These are phyloP conservation scores for Chaetodon trifascialis DNA, from an alignment of 2,113 vertebrate species.

Conservation along the genomic window DNA sequence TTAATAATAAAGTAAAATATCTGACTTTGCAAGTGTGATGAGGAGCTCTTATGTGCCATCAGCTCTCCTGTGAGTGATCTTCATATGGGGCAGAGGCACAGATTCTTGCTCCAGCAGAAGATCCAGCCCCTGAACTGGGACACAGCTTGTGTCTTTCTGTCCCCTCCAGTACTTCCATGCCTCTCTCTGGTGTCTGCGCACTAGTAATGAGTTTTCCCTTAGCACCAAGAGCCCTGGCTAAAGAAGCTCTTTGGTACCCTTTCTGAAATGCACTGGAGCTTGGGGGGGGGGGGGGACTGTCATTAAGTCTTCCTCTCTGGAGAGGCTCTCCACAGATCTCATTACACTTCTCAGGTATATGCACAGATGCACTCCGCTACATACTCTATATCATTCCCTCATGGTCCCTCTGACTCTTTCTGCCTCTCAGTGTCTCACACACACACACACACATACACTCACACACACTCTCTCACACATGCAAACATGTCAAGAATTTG, in stretches of 20 bases:
- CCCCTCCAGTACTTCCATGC: constrained; percentile 31
- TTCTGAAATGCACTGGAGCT: constrained; percentile 53
- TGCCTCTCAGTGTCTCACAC: neutral
- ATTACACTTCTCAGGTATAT: constrained; percentile 59
- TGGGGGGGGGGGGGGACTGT: constrained; percentile 41
- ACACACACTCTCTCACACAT: neutral
- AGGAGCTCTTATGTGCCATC: neutral
- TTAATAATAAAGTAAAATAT: neutral
- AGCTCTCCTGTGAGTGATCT: constrained; percentile 3
- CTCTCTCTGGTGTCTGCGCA: constrained; percentile 57
- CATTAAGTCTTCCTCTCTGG: constrained; percentile 60
- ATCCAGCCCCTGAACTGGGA: constrained; percentile 32
- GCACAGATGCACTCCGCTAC: constrained; percentile 45
- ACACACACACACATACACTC: too few species aligned
- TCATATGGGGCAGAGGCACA: neutral
- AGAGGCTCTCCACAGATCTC: constrained; percentile 63
- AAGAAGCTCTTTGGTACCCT: constrained; percentile 35
- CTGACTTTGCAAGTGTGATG: neutral
- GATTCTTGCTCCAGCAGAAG: constrained; percentile 2
- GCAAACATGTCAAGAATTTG: neutral
- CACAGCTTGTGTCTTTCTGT: constrained; percentile 33
- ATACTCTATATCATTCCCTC: neutral
- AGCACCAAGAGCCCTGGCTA: constrained; percentile 41
- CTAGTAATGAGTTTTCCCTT: constrained; percentile 64
- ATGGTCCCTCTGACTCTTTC: neutral